Evolutionary conservation across 2,888 invertebrate species (phyloP).

Genomic region (Agrochola litura): DNA sequence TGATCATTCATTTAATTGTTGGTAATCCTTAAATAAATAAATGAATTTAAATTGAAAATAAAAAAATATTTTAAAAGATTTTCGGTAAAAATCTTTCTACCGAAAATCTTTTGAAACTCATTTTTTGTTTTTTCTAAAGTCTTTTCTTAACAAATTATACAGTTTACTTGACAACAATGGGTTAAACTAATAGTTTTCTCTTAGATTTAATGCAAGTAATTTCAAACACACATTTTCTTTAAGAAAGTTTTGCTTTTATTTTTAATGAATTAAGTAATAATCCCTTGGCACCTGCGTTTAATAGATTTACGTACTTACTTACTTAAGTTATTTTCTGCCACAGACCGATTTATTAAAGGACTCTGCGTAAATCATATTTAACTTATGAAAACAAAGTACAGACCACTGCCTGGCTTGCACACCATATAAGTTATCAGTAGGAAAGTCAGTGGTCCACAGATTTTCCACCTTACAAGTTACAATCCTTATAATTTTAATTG

Average conservation of each 20-base stretch:
- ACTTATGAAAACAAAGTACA: neutral
- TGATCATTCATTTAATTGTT: neutral
- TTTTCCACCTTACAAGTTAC: neutral
- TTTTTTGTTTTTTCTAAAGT: neutral
- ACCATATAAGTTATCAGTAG: neutral
- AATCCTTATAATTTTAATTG: neutral
- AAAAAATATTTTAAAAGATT: too few relatives aligned
- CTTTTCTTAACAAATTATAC: neutral
- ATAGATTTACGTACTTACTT: constrained; percentile 5
- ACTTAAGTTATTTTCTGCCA: neutral
- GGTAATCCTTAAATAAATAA: too few relatives aligned
- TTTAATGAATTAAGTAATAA: constrained; percentile 9
- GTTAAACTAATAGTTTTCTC: constrained; percentile 19
- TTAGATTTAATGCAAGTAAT: neutral
- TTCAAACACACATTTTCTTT: constrained; percentile 8
- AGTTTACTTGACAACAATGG: constrained; percentile 15
- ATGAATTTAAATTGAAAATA: too few relatives aligned
- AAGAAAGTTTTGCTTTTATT: constrained; percentile 7
- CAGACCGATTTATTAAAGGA: neutral
- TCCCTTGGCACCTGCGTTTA: neutral
- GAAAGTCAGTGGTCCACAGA: neutral
- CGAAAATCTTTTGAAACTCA: neutral
- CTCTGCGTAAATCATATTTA: neutral
- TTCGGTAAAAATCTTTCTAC: too few relatives aligned
- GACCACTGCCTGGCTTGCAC: too few relatives aligned